phyloP scores from a whole-genome alignment of 2,797 vertebrate species.

The Brachyalestes nurse region DNA sequence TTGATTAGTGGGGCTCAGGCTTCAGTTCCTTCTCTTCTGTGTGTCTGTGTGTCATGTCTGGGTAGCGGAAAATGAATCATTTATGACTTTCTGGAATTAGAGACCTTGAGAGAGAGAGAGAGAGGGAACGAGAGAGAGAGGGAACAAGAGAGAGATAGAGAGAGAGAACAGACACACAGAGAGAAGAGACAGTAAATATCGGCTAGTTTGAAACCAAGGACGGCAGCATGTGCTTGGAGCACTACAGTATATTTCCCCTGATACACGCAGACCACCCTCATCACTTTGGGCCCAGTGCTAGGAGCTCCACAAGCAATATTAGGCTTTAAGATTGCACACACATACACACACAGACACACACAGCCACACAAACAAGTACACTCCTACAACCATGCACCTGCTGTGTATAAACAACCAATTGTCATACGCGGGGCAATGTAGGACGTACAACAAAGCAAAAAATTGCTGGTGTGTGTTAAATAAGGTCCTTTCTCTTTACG shows the following conservation, averaged over 20 bases:
- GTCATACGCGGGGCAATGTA: background rate
- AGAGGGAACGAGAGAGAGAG: slow-evolving; percentile 19
- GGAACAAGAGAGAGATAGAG: slow-evolving; percentile 31
- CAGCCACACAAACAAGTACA: slow-evolving; percentile 51
- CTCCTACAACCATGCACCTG: slow-evolving; percentile 44
- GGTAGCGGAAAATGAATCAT: slow-evolving; percentile 59
- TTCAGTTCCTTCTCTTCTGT: slow-evolving; percentile 52
- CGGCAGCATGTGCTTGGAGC: slow-evolving; percentile 55
- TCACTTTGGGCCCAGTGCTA: slow-evolving; percentile 49
- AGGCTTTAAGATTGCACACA: slow-evolving; percentile 36
- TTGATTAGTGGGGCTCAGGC: slow-evolving; percentile 35
- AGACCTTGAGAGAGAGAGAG: slow-evolving; percentile 46
- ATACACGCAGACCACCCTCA: slow-evolving; percentile 55
- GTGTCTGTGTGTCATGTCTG: slow-evolving; percentile 46
- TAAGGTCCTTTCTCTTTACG: background rate
- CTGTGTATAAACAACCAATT: slow-evolving; percentile 41
- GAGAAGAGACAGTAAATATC: slow-evolving; percentile 45
- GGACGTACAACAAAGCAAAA: background rate
- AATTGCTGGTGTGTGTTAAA: background rate
- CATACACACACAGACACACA: slow-evolving; percentile 3
- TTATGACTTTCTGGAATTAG: slow-evolving; percentile 57
- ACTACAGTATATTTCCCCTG: slow-evolving; percentile 59
- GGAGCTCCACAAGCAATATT: slow-evolving; percentile 52
- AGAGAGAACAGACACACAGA: slow-evolving; percentile 23
- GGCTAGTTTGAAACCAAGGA: slow-evolving; percentile 62